Percentiles rank a stretch among this genome's conserved stretches.
Conservation (phyloP, 2,113 vertebrate genomes). For the Callionymus lyra region DNA sequence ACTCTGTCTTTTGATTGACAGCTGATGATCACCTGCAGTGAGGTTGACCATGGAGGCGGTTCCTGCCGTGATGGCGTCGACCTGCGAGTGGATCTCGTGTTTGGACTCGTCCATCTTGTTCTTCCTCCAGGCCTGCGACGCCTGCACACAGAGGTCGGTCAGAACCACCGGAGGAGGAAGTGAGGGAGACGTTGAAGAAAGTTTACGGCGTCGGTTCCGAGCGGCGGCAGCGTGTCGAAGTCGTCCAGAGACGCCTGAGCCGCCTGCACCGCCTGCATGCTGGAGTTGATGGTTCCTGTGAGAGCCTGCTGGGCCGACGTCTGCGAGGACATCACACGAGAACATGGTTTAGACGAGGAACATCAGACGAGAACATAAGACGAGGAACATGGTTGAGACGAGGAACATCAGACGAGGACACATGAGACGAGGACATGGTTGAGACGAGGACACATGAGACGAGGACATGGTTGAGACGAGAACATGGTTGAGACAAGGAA, state of each 20-base stretch:
- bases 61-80: conserved; percentile 94
- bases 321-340: conserved; percentile 57
- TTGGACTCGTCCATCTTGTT: conserved; percentile 99
- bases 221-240: conserved; percentile 82
- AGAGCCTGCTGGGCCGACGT: conserved; percentile 93
- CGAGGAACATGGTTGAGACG: too few relatives aligned
- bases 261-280: conserved; percentile 94
- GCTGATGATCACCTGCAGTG: conserved; percentile 89
- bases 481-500: too few relatives aligned
- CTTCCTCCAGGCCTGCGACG: conserved; percentile 92
- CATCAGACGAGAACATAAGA: too few relatives aligned
- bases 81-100: conserved; percentile 96
- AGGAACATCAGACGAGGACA: too few relatives aligned
- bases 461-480: too few relatives aligned
- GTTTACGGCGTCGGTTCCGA: conserved; percentile 93
- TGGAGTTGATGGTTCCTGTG: conserved; percentile 95
- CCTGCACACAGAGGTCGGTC: conserved; percentile 55
- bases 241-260: conserved; percentile 87
- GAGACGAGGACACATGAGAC: too few relatives aligned
- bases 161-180: not conserved
- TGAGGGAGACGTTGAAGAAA: not conserved
- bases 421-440: too few relatives aligned
- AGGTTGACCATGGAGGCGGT: conserved; percentile 95
- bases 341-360: too few relatives aligned
- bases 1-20: too few relatives aligned